Conservation (phyloP, 2,888 invertebrate genomes). For the Erebia ligea region DNA sequence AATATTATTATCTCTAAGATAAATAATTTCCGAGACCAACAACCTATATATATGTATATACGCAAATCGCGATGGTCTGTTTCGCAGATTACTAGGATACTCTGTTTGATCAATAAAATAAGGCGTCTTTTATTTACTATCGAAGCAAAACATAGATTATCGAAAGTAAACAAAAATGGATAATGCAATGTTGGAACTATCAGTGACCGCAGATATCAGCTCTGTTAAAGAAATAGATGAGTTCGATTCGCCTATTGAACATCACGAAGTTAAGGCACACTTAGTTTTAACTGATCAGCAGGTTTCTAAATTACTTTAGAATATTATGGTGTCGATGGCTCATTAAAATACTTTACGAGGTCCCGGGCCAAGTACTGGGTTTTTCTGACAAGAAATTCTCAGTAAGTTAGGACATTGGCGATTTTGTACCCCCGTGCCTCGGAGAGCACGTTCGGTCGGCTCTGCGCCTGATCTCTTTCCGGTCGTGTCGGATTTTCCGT, state of each 20-base stretch:
- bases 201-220: slow-evolving; percentile 53
- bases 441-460: no score
- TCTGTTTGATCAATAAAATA: slow-evolving; percentile 36
- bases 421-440: no score
- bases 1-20: not conserved
- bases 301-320: slow-evolving; percentile 46
- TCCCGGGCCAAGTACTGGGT: no score
- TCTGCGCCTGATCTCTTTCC: no score
- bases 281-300: slow-evolving; percentile 61
- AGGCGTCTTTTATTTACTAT: not conserved
- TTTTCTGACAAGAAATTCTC: no score
- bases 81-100: no score
- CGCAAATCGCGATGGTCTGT: slow-evolving; percentile 38
- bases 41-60: not conserved
- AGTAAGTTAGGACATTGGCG: no score
- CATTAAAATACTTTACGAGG: no score
- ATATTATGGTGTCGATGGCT: no score
- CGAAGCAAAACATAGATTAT: not conserved
- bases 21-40: not conserved
- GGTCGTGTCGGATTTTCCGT: no score
- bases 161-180: slow-evolving; percentile 48
- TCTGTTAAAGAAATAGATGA: slow-evolving; percentile 48
- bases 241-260: slow-evolving; percentile 33
- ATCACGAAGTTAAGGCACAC: slow-evolving; percentile 55
- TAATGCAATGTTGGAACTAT: slow-evolving; percentile 47